Conservation (phyloP, 2,888 invertebrate species). For the Aricia artaxerxes region DNA sequence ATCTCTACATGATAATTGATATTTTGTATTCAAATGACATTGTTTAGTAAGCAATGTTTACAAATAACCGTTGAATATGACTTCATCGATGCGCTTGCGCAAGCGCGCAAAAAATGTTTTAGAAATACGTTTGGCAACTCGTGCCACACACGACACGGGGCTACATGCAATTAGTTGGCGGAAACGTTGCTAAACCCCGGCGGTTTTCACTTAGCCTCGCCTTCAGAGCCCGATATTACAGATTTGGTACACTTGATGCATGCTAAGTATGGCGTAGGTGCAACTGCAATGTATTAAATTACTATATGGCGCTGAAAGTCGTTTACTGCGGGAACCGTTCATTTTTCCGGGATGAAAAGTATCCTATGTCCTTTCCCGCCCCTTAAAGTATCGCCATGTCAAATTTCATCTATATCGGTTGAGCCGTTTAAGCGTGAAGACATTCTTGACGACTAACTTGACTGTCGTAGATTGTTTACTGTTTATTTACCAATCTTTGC, state of each 20-base stretch:
- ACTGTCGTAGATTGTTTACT: no score
- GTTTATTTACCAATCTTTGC: no score
- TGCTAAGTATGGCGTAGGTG: not conserved
- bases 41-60: constrained; percentile 32
- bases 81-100: constrained; percentile 55
- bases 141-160: constrained; percentile 37
- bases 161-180: constrained; percentile 39
- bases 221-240: constrained; percentile 16
- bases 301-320: no score
- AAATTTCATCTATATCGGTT: no score
- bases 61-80: constrained; percentile 44
- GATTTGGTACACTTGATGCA: not conserved
- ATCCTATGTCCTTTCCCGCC: no score
- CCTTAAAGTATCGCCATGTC: no score
- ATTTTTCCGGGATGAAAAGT: no score
- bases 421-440: no score
- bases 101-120: constrained; percentile 51
- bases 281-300: not conserved
- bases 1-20: not conserved
- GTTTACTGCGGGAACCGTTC: no score
- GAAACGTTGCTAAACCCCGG: constrained; percentile 40
- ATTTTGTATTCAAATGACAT: not conserved
- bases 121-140: constrained; percentile 40
- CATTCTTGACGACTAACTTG: no score
- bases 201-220: constrained; percentile 40